These are phyloP conservation scores for Drosophila setifemur DNA, from an alignment of 1,140 invertebrate genomes.

Conservation along the genomic window DNA sequence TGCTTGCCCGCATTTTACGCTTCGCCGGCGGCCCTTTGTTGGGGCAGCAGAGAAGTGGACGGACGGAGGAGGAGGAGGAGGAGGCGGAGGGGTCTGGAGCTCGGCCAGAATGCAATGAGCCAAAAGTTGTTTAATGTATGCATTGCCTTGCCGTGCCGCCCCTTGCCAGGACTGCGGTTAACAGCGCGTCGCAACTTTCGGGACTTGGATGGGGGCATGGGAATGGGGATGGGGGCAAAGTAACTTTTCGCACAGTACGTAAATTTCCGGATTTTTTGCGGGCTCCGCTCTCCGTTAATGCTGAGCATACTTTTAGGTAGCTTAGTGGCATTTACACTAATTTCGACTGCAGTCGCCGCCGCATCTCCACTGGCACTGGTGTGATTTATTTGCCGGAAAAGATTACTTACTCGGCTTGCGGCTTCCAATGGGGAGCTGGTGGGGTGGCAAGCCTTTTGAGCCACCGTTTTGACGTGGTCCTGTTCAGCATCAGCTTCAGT, in stretches of 20 bases:
- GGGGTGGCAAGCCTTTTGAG: conserved; percentile 16
- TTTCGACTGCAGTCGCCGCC: conserved; percentile 58
- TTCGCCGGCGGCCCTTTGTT: conserved; percentile 75
- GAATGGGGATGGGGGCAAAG: conserved; percentile 28
- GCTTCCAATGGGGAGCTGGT: conserved; percentile 26
- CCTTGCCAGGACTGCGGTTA: conserved; percentile 56
- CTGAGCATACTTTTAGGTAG: conserved; percentile 76
- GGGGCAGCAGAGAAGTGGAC: conserved; percentile 6
- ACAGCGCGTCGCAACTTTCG: conserved; percentile 75
- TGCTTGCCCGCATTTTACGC: conserved; percentile 76
- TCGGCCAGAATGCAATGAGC: conserved; percentile 73
- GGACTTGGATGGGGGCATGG: neutral
- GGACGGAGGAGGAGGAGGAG: neutral
- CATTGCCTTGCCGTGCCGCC: conserved; percentile 45
- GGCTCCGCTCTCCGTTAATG: conserved; percentile 48
- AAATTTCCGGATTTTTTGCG: conserved; percentile 53
- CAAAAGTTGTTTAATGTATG: conserved; percentile 82
- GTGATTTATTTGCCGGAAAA: conserved; percentile 82
- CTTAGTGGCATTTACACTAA: conserved; percentile 80
- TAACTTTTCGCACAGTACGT: conserved; percentile 78
- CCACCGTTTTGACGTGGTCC: conserved; percentile 52
- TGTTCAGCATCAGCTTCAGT: conserved; percentile 22
- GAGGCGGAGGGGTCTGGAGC: neutral
- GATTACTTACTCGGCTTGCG: conserved; percentile 73
- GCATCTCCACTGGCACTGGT: conserved; percentile 60